These are phyloP conservation scores for Meriones psammophilus DNA, from an alignment of 2,797 vertebrate genomes.

Conservation along the genomic window DNA sequence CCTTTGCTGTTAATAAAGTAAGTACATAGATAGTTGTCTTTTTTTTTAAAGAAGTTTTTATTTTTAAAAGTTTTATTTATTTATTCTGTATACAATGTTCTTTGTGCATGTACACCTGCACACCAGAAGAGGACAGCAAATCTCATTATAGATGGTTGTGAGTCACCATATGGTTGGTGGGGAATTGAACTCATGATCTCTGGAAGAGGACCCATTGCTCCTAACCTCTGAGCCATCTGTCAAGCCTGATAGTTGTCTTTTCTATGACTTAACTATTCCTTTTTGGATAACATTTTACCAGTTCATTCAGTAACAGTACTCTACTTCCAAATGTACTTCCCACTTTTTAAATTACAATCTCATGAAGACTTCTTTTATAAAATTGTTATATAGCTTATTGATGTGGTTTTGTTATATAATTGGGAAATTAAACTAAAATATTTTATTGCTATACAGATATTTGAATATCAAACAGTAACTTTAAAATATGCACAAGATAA, in stretches of 20 bases:
- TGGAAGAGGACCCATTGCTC: too few relatives aligned
- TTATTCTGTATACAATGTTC: too few relatives aligned
- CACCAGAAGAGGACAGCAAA: too few relatives aligned
- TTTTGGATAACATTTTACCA: conserved; percentile 39
- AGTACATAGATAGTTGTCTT: conserved; percentile 60
- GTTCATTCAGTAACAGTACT: conserved; percentile 46
- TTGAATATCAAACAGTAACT: not conserved
- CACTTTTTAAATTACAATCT: conserved; percentile 37
- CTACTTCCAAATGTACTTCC: conserved; percentile 31
- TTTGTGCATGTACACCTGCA: too few relatives aligned
- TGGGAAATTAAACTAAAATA: conserved; percentile 28
- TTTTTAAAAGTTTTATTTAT: too few relatives aligned
- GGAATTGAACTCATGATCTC: too few relatives aligned
- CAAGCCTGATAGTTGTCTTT: not conserved
- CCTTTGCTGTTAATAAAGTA: conserved; percentile 99
- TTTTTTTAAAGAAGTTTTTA: not conserved
- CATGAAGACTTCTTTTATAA: conserved; percentile 53
- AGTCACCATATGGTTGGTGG: too few relatives aligned
- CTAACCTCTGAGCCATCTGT: too few relatives aligned
- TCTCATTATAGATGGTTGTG: too few relatives aligned
- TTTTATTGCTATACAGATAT: conserved; percentile 48
- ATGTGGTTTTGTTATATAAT: conserved; percentile 45
- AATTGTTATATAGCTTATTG: conserved; percentile 60
- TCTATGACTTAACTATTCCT: conserved; percentile 10
- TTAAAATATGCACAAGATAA: conserved; percentile 18